phyloP scores from a whole-genome alignment of 2,113 vertebrate species.

The Phalacrocorax aristotelis region DNA sequence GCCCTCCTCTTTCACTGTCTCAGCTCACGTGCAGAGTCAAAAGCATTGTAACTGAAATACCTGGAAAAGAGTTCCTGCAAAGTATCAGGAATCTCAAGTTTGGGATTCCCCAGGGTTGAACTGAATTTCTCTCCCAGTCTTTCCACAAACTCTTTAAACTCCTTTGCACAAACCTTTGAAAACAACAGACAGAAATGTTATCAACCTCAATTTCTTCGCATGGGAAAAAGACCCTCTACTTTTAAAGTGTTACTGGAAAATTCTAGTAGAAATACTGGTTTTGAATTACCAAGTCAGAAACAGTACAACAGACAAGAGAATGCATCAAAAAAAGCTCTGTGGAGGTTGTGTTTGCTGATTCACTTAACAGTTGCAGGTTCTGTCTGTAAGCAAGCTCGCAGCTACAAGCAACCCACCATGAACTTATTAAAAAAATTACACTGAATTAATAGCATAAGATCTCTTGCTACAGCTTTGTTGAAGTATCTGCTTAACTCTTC shows the following conservation, averaged over 20 bases:
- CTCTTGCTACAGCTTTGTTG: neutral
- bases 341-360: neutral
- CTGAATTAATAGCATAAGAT: neutral
- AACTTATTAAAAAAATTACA: neutral
- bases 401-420: neutral
- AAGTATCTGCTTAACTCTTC: neutral
- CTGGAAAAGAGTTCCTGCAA: slow-evolving; percentile 85
- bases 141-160: slow-evolving; percentile 86
- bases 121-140: slow-evolving; percentile 91
- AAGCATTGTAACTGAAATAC: slow-evolving; percentile 57
- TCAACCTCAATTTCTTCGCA: neutral
- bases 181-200: neutral
- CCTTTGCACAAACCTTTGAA: slow-evolving; percentile 83
- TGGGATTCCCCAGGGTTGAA: slow-evolving; percentile 68
- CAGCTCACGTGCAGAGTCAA: neutral
- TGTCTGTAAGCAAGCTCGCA: neutral
- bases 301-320: neutral
- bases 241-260: neutral
- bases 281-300: neutral
- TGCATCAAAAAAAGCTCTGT: neutral
- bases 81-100: slow-evolving; percentile 83
- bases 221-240: neutral
- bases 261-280: neutral
- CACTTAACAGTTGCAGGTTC: neutral
- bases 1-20: neutral